phyloP scores from a whole-genome alignment of 30 jellyfish, hydroid and myxozoan genomes.

The Turritopsis dohrnii region DNA sequence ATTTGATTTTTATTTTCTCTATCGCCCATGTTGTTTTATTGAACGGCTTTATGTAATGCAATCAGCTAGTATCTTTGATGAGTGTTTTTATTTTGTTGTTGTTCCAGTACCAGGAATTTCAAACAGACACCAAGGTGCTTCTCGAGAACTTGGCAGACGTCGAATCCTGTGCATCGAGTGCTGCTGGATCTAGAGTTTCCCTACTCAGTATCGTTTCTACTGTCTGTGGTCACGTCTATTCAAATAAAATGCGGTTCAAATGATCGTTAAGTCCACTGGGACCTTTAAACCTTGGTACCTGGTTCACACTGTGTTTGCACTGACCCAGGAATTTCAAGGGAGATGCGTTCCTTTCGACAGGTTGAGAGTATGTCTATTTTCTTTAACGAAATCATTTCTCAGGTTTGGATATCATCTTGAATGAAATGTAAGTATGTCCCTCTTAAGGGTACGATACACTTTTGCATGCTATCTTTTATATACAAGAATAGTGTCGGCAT shows the following conservation, averaged over 20 bases:
- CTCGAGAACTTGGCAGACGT: slow-evolving; percentile 7
- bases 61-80: too few relatives aligned
- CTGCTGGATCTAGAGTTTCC: not conserved
- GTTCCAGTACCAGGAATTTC: slow-evolving; percentile 23
- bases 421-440: not conserved
- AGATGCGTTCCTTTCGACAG: too few relatives aligned
- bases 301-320: too few relatives aligned
- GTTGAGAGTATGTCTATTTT: too few relatives aligned
- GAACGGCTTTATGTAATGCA: not conserved
- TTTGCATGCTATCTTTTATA: too few relatives aligned
- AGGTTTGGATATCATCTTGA: not conserved
- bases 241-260: not conserved
- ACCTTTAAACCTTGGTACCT: too few relatives aligned
- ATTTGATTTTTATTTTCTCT: not conserved
- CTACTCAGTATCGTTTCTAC: not conserved
- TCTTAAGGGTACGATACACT: too few relatives aligned
- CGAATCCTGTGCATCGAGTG: not conserved
- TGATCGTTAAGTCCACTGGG: too few relatives aligned
- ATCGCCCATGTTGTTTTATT: too few relatives aligned
- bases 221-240: not conserved
- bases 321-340: too few relatives aligned
- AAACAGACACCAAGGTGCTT: not conserved
- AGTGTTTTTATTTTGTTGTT: slow-evolving; percentile 6
- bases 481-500: too few relatives aligned
- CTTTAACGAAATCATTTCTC: not conserved